These are phyloP conservation scores for Cosmia trapezina DNA, from an alignment of 2,888 invertebrate species.

Conservation along the genomic window DNA sequence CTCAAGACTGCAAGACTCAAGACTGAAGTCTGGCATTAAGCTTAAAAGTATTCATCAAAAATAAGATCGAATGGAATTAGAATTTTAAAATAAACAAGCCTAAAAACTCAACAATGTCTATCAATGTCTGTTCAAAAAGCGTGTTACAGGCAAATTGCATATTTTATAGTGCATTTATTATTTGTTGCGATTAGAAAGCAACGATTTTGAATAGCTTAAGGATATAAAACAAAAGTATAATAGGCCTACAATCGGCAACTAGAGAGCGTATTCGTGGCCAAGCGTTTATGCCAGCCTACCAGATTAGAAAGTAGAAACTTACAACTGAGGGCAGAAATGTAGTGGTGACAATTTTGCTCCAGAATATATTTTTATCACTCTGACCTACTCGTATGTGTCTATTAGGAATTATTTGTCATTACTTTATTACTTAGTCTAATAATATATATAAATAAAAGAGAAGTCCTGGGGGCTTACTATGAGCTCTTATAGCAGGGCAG, in stretches of 20 bases:
- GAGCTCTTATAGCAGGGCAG: too few relatives aligned
- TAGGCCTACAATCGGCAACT: conserved; percentile 77
- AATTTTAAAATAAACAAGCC: conserved; percentile 10
- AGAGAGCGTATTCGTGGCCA: conserved; percentile 83
- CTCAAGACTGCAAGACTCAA: too few relatives aligned
- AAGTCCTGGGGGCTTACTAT: too few relatives aligned
- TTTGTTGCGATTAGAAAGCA: conserved; percentile 82
- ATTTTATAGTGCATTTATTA: conserved; percentile 51
- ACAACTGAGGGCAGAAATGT: conserved; percentile 74
- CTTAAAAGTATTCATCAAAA: neutral
- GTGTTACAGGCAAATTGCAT: conserved; percentile 33
- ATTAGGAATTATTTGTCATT: conserved; percentile 18
- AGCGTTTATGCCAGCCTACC: conserved; percentile 78
- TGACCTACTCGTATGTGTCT: conserved; percentile 4
- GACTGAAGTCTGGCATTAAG: neutral
- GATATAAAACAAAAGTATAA: conserved; percentile 84
- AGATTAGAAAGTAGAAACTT: conserved; percentile 87
- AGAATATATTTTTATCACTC: conserved; percentile 54
- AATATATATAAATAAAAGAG: neutral
- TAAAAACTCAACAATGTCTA: conserved; percentile 7
- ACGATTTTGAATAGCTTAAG: conserved; percentile 75
- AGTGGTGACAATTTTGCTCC: conserved; percentile 67
- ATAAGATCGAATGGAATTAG: conserved; percentile 8
- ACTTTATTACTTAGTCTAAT: conserved; percentile 10
- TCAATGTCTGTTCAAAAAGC: conserved; percentile 1